phyloP scores from a whole-genome alignment of 2,113 vertebrate genomes.

The Illadopsis cleaveri region DNA sequence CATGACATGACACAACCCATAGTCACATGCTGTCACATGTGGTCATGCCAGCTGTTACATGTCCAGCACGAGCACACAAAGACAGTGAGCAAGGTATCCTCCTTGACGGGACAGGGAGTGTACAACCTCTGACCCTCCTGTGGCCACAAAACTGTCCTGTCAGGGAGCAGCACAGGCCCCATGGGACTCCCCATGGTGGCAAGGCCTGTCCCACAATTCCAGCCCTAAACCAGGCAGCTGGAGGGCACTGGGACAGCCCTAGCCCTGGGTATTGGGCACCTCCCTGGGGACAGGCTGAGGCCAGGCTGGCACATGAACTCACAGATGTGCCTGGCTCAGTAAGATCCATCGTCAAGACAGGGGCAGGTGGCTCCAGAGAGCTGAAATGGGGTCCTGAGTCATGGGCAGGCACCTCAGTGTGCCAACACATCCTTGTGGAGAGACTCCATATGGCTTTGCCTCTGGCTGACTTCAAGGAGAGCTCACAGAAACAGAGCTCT shows the following conservation, averaged over 20 bases:
- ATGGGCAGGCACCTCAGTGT: not conserved
- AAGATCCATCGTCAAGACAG: fast-evolving
- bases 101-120: not conserved
- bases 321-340: not conserved
- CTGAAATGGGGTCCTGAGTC: not conserved
- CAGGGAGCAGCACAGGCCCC: not conserved
- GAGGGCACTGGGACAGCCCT: not conserved
- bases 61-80: not conserved
- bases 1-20: not conserved
- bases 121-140: not conserved
- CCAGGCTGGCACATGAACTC: not conserved
- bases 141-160: not conserved
- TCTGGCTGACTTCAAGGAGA: not conserved
- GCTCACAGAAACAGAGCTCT: not conserved
- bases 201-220: not conserved
- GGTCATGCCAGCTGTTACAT: not conserved
- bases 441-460: not conserved
- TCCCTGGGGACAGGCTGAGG: not conserved
- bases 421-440: not conserved
- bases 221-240: not conserved
- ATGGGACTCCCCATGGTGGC: not conserved
- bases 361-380: not conserved
- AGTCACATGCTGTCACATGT: not conserved
- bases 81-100: not conserved
- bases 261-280: not conserved